phyloP scores from a whole-genome alignment of 2,888 invertebrate genomes.

The Morpho achilles region DNA sequence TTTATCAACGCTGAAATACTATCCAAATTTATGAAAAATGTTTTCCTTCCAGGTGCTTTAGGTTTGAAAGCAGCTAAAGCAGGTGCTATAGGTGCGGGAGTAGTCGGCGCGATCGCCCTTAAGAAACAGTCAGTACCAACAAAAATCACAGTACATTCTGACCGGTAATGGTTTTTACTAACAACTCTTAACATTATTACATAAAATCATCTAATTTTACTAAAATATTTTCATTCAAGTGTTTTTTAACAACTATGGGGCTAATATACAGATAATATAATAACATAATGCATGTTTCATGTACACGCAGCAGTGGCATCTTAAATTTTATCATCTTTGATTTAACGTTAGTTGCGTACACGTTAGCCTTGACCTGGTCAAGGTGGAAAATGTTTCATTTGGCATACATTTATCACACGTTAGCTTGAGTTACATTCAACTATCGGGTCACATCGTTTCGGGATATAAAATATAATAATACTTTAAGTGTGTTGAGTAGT shows the following conservation, averaged over 20 bases:
- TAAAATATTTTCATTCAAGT: neutral
- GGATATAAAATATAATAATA: too few relatives aligned
- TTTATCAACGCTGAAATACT: neutral
- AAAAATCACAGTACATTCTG: slow-evolving; percentile 19
- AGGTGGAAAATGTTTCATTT: too few relatives aligned
- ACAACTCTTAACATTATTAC: slow-evolving; percentile 8
- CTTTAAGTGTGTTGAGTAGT: too few relatives aligned
- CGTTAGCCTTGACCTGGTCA: slow-evolving; percentile 2
- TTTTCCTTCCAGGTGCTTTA: slow-evolving; percentile 31
- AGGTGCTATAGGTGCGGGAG: slow-evolving; percentile 57
- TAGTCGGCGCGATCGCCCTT: slow-evolving; percentile 58
- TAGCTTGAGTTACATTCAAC: too few relatives aligned
- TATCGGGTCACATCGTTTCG: too few relatives aligned
- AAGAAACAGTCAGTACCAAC: slow-evolving; percentile 48
- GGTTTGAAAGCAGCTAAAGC: slow-evolving; percentile 67
- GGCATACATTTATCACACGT: too few relatives aligned
- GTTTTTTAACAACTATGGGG: too few relatives aligned
- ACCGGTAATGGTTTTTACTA: slow-evolving; percentile 22
- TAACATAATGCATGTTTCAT: neutral
- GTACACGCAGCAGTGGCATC: neutral
- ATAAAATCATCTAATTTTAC: neutral
- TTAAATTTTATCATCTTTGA: slow-evolving; percentile 5
- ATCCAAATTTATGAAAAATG: neutral
- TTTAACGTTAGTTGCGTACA: neutral
- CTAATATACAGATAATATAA: neutral